Conservation (phyloP, 2,888 invertebrate species). For the Oscheius onirici region DNA sequence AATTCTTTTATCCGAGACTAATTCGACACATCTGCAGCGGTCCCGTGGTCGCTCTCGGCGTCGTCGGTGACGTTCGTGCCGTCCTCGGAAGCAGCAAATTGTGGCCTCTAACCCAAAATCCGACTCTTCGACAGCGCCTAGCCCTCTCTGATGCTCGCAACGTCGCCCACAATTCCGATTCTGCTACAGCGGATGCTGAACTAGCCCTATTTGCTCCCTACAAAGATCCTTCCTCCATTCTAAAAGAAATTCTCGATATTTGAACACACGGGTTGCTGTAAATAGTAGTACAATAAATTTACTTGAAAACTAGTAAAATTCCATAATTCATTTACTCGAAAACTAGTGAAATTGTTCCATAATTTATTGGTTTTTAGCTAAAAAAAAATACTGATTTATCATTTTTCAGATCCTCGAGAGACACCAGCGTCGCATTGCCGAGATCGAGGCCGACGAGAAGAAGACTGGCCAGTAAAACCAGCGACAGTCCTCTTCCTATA, state of each 20-base stretch:
- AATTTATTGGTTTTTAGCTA: not conserved
- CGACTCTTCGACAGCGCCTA: slow-evolving; percentile 82
- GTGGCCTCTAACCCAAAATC: slow-evolving; percentile 37
- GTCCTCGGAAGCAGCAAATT: slow-evolving; percentile 45
- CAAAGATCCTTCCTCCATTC: not conserved
- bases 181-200: slow-evolving; percentile 34
- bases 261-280: too few species aligned
- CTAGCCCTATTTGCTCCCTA: slow-evolving; percentile 41
- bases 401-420: slow-evolving; percentile 49
- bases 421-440: slow-evolving; percentile 44
- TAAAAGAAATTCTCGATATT: not conserved
- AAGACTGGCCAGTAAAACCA: slow-evolving; percentile 10
- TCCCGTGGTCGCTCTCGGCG: slow-evolving; percentile 52
- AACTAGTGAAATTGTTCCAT: too few species aligned
- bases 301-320: too few species aligned
- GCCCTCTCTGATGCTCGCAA: slow-evolving; percentile 93
- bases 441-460: slow-evolving; percentile 39
- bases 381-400: not conserved
- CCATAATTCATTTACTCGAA: too few species aligned
- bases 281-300: too few species aligned
- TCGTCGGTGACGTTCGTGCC: slow-evolving; percentile 40
- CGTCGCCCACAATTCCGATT: slow-evolving; percentile 91
- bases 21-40: slow-evolving; percentile 54
- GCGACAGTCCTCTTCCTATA: not conserved
- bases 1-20: slow-evolving; percentile 61